Percentiles rank a stretch among this genome's conserved stretches.
Conservation (phyloP, 2,888 invertebrate species). For the Drosophila lutescens region DNA sequence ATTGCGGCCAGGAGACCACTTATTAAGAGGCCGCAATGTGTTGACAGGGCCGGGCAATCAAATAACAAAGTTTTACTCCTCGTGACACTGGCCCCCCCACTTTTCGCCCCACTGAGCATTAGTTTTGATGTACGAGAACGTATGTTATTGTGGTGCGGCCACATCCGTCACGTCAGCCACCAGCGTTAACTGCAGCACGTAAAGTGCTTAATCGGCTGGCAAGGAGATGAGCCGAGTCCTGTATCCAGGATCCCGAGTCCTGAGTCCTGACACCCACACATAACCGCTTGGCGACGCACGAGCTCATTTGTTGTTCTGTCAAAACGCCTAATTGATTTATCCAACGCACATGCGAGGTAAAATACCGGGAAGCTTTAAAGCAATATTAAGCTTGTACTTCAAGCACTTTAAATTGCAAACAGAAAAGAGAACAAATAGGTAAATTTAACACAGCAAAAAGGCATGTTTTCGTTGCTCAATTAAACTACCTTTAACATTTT, state of each 20-base stretch:
- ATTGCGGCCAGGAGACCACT: slow-evolving; percentile 16
- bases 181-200: slow-evolving; percentile 63
- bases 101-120: slow-evolving; percentile 40
- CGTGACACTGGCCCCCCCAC: slow-evolving; percentile 9
- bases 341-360: slow-evolving; percentile 30
- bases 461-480: too few species aligned
- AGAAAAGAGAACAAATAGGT: too few species aligned
- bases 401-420: background rate
- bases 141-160: slow-evolving; percentile 14
- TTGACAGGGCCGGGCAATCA: slow-evolving; percentile 53
- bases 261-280: slow-evolving; percentile 21
- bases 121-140: slow-evolving; percentile 33
- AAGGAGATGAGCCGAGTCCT: slow-evolving; percentile 25
- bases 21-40: slow-evolving; percentile 39
- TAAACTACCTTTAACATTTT: too few species aligned
- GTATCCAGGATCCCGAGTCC: slow-evolving; percentile 12
- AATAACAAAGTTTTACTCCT: slow-evolving; percentile 56
- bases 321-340: slow-evolving; percentile 69
- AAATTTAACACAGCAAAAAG: too few species aligned
- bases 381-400: background rate
- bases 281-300: slow-evolving; percentile 58
- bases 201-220: slow-evolving; percentile 57
- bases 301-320: slow-evolving; percentile 48
- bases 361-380: slow-evolving; percentile 5
- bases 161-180: slow-evolving; percentile 31